Base-by-base conservation (phyloP, 2,888 invertebrate genomes). In the Trichopoda pennipes region DNA sequence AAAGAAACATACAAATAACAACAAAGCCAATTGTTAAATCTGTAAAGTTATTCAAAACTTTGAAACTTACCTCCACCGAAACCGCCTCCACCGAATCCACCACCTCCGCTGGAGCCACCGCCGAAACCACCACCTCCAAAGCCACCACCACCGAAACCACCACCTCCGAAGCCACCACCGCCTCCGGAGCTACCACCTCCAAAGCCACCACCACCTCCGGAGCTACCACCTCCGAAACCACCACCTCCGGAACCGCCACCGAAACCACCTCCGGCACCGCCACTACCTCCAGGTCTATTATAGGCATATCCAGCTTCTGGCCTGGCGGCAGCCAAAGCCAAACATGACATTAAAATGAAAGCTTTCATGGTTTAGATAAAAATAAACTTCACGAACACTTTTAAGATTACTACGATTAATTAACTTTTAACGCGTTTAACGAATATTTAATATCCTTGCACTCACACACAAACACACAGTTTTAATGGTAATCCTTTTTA, bases 281-380 rank as follows among this genome's bases (percentile, higher is more conserved):
- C 91, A 72, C 89, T 87, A 76, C 90, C 88, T 35, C 90, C 90
- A 7, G 92, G 92, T 80, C 91, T 89, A 17, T 93, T 93, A 74
- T 91, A 91, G 78, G 89, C 89, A 85, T 91, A 91, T 28, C 91
- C 91, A 79, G 91, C 90, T 86, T 91, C 91, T 47, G 91, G 91
- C 84, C 90, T 90, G 82, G 91, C 91, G 63, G 91, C 89, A 82
- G 89, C 90, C 85, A 91, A 82, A 56, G 91, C 91, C 89, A 91
- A 88, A 84, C 91, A 91, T 86, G 91, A 91, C 87, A 91, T 88
- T 85, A 91, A 87, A 86, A 91, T 90, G 85, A 91, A 91, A 80
- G 89, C 89, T 90, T 89, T 90, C 91, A 91, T 91, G 85, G 84
- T 87, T 86, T 74, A 47, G 44, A 58, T 38, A 61, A 58, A n/a